Evolutionary conservation across 92 coral and sea anemone species (phyloP).

Genomic region (Umimayanthus kanabou): DNA sequence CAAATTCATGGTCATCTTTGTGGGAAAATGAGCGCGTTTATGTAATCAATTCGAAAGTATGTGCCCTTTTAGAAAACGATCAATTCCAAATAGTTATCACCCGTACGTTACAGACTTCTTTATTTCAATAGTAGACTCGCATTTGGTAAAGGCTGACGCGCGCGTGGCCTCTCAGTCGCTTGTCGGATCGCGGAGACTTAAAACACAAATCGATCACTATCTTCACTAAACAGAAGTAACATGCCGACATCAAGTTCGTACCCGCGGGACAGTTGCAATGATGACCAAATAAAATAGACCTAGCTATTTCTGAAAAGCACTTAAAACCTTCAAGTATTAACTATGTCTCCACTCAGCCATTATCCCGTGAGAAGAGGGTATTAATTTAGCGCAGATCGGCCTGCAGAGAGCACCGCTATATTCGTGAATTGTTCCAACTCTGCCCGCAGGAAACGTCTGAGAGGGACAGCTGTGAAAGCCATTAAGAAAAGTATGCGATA

Average conservation of each 20-base stretch:
- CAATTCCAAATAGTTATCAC: constrained; percentile 12
- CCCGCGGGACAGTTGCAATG: constrained; percentile 25
- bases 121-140: constrained; percentile 1
- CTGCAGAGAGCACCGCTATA: not conserved
- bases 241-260: constrained; percentile 33
- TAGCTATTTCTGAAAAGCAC: not conserved
- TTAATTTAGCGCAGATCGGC: not conserved
- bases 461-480: constrained; percentile 65
- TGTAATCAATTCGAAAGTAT: constrained; percentile 11
- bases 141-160: not conserved
- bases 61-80: constrained; percentile 20
- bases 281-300: not conserved
- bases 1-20: constrained; percentile 17
- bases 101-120: not conserved
- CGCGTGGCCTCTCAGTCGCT: constrained; percentile 1
- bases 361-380: not conserved
- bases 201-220: constrained; percentile 31
- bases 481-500: constrained; percentile 61
- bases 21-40: constrained; percentile 8
- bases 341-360: not conserved
- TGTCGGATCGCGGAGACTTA: constrained; percentile 12
- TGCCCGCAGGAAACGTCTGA: constrained; percentile 41
- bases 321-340: not conserved
- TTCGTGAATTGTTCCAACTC: constrained; percentile 22
- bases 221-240: constrained; percentile 23